Evolutionary conservation across 1,140 invertebrate species (phyloP).

Genomic region (Potamilus streckersoni): DNA sequence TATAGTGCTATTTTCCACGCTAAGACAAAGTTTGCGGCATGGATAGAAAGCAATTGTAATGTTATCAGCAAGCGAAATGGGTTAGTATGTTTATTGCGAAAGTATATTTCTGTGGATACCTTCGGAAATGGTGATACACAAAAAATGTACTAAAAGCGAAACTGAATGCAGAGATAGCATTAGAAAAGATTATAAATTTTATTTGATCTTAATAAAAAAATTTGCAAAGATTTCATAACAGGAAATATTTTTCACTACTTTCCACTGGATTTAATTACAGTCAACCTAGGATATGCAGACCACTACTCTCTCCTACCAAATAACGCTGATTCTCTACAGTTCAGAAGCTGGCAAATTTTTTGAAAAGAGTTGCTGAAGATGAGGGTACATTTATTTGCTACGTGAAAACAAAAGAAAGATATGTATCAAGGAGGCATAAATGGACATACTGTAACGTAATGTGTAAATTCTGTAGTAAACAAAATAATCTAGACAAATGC

Average conservation of each 20-base stretch:
- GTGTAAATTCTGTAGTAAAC: constrained; percentile 8
- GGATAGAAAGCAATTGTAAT: constrained; percentile 7
- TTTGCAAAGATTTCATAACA: constrained; percentile 95
- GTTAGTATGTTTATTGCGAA: background rate
- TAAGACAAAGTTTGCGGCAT: background rate
- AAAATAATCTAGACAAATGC: constrained; percentile 2
- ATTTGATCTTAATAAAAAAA: constrained; percentile 88
- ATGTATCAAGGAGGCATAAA: background rate
- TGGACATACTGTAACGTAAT: background rate
- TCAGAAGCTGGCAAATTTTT: background rate
- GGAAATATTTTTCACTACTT: constrained; percentile 87
- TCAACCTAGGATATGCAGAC: constrained; percentile 9
- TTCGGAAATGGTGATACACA: constrained; percentile 75
- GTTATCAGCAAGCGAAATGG: background rate
- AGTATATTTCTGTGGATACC: constrained; percentile 68
- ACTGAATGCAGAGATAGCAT: constrained; percentile 91
- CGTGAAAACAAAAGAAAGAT: constrained; percentile 1
- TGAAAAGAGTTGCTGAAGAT: background rate
- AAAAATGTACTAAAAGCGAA: constrained; percentile 71
- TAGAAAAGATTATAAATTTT: constrained; percentile 97
- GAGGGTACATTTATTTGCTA: background rate
- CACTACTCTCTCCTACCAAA: constrained; percentile 8
- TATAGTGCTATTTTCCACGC: background rate
- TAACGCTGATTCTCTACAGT: constrained; percentile 6
- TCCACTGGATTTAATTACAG: constrained; percentile 2